Evolutionary conservation across 2,113 vertebrate species (phyloP).

Genomic region (Heloderma charlesbogerti): DNA sequence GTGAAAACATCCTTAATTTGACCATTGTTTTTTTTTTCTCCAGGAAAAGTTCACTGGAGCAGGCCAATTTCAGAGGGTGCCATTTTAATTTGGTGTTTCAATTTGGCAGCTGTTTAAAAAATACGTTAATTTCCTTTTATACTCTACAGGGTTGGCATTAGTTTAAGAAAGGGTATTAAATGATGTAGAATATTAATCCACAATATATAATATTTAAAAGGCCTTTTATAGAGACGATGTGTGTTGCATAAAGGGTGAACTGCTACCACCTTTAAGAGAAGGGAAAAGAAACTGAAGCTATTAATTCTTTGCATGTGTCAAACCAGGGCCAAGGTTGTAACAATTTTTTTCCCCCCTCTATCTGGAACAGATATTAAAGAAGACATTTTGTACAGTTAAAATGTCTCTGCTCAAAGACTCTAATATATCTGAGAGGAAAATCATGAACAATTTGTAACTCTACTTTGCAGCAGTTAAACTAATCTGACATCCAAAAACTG

Average conservation of each 20-base stretch:
- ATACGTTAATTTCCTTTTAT: not conserved
- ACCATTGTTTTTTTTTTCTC: not conserved
- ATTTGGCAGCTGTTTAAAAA: not conserved
- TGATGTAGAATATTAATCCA: not conserved
- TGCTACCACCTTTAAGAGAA: not conserved
- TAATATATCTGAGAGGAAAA: not conserved
- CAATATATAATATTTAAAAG: not conserved
- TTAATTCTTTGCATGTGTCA: not conserved
- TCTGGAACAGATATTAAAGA: slow-evolving; percentile 6
- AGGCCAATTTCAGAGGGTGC: not conserved
- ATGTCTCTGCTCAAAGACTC: slow-evolving; percentile 5
- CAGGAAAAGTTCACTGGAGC: not conserved
- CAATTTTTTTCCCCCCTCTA: not conserved
- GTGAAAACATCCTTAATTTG: not conserved
- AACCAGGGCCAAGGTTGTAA: not conserved
- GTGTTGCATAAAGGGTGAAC: not conserved
- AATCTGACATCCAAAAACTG: not conserved
- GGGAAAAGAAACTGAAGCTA: not conserved
- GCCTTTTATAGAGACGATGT: not conserved
- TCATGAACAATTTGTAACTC: not conserved
- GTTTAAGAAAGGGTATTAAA: not conserved
- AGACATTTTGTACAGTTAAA: not conserved
- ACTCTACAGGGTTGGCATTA: not conserved
- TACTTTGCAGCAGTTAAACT: not conserved
- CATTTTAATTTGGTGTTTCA: not conserved